Evolutionary conservation across 2,113 vertebrate genomes (phyloP).

Genomic region (Passer domesticus): DNA sequence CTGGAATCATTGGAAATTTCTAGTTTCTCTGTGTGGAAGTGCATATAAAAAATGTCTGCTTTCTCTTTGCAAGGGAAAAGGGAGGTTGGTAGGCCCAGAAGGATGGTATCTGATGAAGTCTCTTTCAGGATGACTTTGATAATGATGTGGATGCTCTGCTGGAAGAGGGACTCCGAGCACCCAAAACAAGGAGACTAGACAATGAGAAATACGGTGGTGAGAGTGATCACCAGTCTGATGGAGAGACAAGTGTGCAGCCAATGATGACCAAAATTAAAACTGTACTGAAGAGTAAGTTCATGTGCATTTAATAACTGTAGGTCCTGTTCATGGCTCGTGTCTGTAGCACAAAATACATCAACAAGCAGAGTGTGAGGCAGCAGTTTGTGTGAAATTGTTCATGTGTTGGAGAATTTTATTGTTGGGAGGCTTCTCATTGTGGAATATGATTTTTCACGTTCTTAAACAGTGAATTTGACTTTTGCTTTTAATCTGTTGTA

Average conservation of each 20-base stretch:
- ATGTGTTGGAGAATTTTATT: background rate
- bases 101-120: conserved; percentile 66
- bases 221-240: conserved; percentile 94
- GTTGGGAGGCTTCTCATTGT: background rate
- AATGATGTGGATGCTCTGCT: conserved; percentile 97
- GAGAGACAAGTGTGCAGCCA: conserved; percentile 93
- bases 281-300: conserved; percentile 94
- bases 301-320: background rate
- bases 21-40: conserved; percentile 12
- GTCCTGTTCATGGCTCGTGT: background rate
- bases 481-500: background rate
- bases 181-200: conserved; percentile 91
- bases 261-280: conserved; percentile 99
- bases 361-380: background rate
- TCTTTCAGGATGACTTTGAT: conserved; percentile 98
- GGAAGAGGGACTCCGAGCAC: conserved; percentile 94
- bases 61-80: conserved; percentile 2
- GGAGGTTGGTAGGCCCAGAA: background rate
- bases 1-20: background rate
- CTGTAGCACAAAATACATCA: background rate
- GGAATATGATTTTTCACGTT: background rate
- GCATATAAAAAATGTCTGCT: background rate
- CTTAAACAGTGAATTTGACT: background rate
- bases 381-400: background rate
- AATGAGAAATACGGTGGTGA: conserved; percentile 86